Base-by-base conservation (phyloP, 2,888 invertebrate species). In the Protula sp. region DNA sequence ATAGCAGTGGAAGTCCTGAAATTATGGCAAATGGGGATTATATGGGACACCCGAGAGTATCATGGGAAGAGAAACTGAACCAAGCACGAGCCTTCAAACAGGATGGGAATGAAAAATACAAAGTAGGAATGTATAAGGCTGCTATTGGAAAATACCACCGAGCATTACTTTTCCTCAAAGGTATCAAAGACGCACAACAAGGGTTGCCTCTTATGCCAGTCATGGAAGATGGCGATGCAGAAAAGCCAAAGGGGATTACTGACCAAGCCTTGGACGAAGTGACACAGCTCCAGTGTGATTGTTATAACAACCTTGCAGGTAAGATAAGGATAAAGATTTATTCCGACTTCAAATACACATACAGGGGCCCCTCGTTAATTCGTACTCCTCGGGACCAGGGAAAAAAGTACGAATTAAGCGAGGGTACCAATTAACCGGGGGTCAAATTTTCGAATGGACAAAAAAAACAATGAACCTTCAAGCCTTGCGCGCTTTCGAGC, bases 271-370 rank as follows among this genome's bases (percentile, higher is more conserved):
- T 54, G 51, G 30, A 47, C 14, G 52, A 59, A 48, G 48, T 61
- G 4, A 47, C 26, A 5, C 31, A 50, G 47, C 63, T 79, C 14
- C 70, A 70, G 52, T 63, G 70, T 45, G 77, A 76, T 62, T 77
- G 76, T 60, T 73, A 76, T 61, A 78, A 77, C 54, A 79, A 79
- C 63, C 65, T 79, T 48, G 76, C 78, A 65, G 79, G 79, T 78
- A 67, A 51, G 30, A 54, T 22, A 47, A 29, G 28, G 45, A n/a
- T n/a, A n/a, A n/a, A n/a, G n/a, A n/a, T n/a, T n/a, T n/a, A n/a
- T n/a, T n/a, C n/a, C n/a, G n/a, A n/a, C n/a, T n/a, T n/a, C n/a
- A n/a, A n/a, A n/a, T n/a, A n/a, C n/a, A n/a, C n/a, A n/a, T n/a
- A n/a, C n/a, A n/a, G n/a, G n/a, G n/a, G n/a, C n/a, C n/a, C n/a